phyloP scores from a whole-genome alignment of 2,797 vertebrate species.

The Chelidonichthys spinosus region DNA sequence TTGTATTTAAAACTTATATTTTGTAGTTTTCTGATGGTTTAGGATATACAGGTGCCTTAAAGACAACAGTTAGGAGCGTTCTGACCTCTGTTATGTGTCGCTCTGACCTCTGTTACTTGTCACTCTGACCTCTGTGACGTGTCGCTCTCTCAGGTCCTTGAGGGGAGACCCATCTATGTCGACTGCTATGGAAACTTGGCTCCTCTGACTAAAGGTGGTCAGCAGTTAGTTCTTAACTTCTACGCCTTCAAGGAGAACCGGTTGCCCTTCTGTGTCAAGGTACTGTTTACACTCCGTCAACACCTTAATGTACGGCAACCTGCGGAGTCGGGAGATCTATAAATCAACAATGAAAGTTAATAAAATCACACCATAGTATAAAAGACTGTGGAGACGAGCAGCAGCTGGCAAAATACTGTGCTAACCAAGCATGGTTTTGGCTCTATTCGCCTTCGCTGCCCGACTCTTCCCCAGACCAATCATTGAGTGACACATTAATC shows the following conservation, averaged over 20 bases:
- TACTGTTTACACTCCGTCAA: constrained; percentile 67
- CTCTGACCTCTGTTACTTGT: no score
- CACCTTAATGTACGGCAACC: background rate
- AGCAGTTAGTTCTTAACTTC: constrained; percentile 97
- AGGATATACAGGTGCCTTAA: background rate
- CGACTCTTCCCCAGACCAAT: constrained; percentile 2
- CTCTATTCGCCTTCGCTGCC: constrained; percentile 1
- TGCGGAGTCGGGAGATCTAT: background rate
- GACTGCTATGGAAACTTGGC: constrained; percentile 98
- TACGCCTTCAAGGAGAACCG: constrained; percentile 99
- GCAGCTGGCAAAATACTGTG: background rate
- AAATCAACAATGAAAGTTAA: constrained; percentile 4
- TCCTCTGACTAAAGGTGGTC: constrained; percentile 95
- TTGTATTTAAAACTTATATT: background rate
- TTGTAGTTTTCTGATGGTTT: background rate
- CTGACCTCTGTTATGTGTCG: no score
- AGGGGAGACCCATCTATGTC: constrained; percentile 96
- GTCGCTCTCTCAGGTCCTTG: constrained; percentile 89
- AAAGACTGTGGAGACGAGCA: constrained; percentile 1
- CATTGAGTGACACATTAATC: constrained; percentile 47
- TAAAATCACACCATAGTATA: background rate
- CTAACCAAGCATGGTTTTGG: background rate
- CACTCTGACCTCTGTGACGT: constrained; percentile 6
- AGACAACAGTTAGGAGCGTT: background rate
- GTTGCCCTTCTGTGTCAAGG: constrained; percentile 99